Percentiles rank a stretch among this genome's conserved stretches.
phyloP scores from a whole-genome alignment of 2,797 vertebrate genomes.

The Neostethus bicornis region DNA sequence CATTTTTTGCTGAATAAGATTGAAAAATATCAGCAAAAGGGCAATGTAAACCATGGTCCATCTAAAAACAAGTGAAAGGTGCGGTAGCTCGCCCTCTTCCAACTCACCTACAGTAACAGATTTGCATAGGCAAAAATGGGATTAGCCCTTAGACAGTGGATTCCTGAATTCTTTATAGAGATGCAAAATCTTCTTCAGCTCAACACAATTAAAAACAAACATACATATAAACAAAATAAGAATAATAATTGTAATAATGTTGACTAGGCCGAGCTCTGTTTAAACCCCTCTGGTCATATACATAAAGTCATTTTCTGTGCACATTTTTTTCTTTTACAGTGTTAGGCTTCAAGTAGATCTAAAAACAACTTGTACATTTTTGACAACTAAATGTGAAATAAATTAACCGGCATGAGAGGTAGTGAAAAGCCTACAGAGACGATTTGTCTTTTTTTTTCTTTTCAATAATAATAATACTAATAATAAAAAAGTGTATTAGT shows the following conservation, averaged over 20 bases:
- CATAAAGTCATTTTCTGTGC: slow-evolving; percentile 78
- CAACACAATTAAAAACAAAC: slow-evolving; percentile 78
- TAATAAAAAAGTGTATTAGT: slow-evolving; percentile 55
- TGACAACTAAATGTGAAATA: slow-evolving; percentile 87
- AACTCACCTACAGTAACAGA: slow-evolving; percentile 91
- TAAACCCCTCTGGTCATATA: slow-evolving; percentile 73
- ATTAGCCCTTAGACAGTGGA: slow-evolving; percentile 96
- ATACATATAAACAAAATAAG: slow-evolving; percentile 62
- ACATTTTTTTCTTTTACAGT: slow-evolving; percentile 86
- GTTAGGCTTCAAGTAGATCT: slow-evolving; percentile 88
- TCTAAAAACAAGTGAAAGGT: slow-evolving; percentile 84
- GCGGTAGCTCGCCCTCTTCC: slow-evolving; percentile 84
- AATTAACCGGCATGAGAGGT: slow-evolving; percentile 94
- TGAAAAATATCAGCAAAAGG: slow-evolving; percentile 93
- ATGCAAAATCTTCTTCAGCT: slow-evolving; percentile 82
- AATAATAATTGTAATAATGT: slow-evolving; percentile 44
- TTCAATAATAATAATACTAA: slow-evolving; percentile 50
- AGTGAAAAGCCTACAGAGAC: slow-evolving; percentile 89
- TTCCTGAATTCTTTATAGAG: slow-evolving; percentile 94
- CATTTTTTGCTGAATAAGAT: slow-evolving; percentile 93
- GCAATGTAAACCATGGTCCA: slow-evolving; percentile 95
- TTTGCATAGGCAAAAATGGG: slow-evolving; percentile 99
- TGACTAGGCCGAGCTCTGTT: slow-evolving; percentile 77
- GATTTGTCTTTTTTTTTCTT: slow-evolving; percentile 48
- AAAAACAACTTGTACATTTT: slow-evolving; percentile 79